A percentile compares a stretch with the other conserved stretches of the same genome.
Evolutionary conservation across 1,140 invertebrate genomes (phyloP).

Genomic region (Drosophila lacertosa): DNA sequence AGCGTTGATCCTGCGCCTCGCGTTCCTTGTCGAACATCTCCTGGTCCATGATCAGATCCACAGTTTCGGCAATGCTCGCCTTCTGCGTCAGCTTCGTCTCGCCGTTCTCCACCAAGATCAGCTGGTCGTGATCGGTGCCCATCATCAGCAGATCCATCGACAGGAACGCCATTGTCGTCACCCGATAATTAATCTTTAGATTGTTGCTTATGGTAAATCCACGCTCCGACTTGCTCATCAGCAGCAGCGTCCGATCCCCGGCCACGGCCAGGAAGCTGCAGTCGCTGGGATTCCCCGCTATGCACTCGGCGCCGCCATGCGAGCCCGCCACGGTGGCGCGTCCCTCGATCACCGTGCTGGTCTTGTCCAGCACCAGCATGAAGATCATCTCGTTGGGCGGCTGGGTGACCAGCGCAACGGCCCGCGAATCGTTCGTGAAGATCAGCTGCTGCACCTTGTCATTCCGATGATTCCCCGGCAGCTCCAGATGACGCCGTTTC

Average conservation of each 20-base stretch:
- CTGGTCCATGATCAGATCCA: conserved; percentile 84
- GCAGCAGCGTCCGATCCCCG: conserved; percentile 88
- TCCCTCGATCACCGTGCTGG: conserved; percentile 88
- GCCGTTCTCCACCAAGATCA: conserved; percentile 90
- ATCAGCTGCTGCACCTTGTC: conserved; percentile 87
- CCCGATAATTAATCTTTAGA: conserved; percentile 88
- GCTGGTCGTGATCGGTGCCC: conserved; percentile 88
- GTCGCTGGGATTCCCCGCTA: conserved; percentile 88
- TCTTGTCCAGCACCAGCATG: conserved; percentile 91
- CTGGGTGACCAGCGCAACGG: conserved; percentile 88
- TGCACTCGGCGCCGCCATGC: conserved; percentile 71
- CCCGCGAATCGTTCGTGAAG: conserved; percentile 90
- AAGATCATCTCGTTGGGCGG: conserved; percentile 90
- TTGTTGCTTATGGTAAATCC: conserved; percentile 89
- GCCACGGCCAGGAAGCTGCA: conserved; percentile 88
- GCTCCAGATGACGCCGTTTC: conserved; percentile 85
- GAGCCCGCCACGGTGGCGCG: conserved; percentile 86
- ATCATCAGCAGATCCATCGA: conserved; percentile 89
- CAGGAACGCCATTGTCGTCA: conserved; percentile 87
- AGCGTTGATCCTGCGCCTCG: conserved; percentile 57
- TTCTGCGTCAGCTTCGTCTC: conserved; percentile 88
- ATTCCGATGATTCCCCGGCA: conserved; percentile 84
- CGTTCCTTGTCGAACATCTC: conserved; percentile 71
- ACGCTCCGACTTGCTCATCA: conserved; percentile 89
- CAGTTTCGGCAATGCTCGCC: conserved; percentile 84